A percentile compares a stretch with the other conserved stretches of the same genome.
Conservation (phyloP, 2,113 vertebrate genomes). For the Upupa epops region DNA sequence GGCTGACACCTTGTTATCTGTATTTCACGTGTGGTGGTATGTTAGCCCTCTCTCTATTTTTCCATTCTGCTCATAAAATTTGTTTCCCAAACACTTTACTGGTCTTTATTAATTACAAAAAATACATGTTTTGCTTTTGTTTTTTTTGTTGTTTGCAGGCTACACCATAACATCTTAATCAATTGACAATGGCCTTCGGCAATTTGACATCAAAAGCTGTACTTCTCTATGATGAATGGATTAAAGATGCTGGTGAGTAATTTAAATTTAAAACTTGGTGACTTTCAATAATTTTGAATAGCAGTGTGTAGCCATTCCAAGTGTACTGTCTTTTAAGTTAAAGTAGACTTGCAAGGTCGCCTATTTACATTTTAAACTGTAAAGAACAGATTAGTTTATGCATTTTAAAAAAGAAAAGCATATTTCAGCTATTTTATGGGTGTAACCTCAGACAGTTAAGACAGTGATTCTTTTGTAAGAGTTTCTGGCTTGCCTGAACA, state of each 20-base stretch:
- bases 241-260: constrained; percentile 90
- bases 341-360: neutral
- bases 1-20: neutral
- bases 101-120: constrained; percentile 36
- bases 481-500: neutral
- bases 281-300: neutral
- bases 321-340: neutral
- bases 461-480: neutral
- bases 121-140: neutral
- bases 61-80: constrained; percentile 37
- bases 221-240: constrained; percentile 86
- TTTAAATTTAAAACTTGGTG: neutral
- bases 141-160: constrained; percentile 39
- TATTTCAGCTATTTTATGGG: neutral
- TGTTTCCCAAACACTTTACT: neutral
- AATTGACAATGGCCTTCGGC: constrained; percentile 83
- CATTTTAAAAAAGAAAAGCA: neutral
- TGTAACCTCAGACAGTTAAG: neutral
- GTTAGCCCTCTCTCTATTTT: neutral
- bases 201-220: constrained; percentile 84
- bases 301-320: neutral
- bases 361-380: neutral
- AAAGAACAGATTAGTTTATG: neutral
- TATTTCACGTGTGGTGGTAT: neutral
- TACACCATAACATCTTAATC: constrained; percentile 38